Evolutionary conservation across 2,888 invertebrate species (phyloP), one percentile per base, ranked within the genome.

Genomic region (Campoplex nolae): DNA sequence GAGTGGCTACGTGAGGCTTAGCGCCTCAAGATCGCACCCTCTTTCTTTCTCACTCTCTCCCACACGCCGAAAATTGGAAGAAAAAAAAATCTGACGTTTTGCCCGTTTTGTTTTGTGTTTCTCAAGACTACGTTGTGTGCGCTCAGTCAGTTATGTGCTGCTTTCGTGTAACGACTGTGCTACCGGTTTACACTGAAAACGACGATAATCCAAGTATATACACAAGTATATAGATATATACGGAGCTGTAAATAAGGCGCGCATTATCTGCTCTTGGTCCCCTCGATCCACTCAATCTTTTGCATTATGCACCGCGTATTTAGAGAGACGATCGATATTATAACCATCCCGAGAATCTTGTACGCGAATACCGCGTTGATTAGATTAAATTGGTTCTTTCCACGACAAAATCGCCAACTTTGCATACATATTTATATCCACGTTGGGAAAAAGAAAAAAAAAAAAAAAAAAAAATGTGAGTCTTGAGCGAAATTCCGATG

Each of bases 1-100:
- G 83, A 83, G 79, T 85, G 81, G 77, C 88, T 88, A 89, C 88
- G 88, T 86, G 88, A 87, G 81, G 84, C 83, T 89, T 89, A 88
- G 86, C 88, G 88, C 88, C 87, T 88, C 16, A 83, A 84, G 83
- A 89, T 85, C 82, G 68, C 78, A 81, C 86, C 84, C 88, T 83
- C 54, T 38, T 68, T 68, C 56, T 48, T 32, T 18, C 58, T 45
- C 32, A 9, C 48, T 80, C 81, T 65, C 80, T 68, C 54, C 38
- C 45, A 45, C 65, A 18, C 48, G 67, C 48, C 35, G 45, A 70
- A 80, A 80, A 80, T 3, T 65, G 48, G 74, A 75, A 82, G 71
- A 67, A 54, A 78, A 75, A 58, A 62, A 45, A 76, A 62, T 58
- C 9, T 58, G 11, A 58, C 28, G 23, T 28, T 28, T 28, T 23